These are phyloP conservation scores for Trichechus manatus DNA, from an alignment of 2,113 vertebrate genomes.

Conservation along the genomic window DNA sequence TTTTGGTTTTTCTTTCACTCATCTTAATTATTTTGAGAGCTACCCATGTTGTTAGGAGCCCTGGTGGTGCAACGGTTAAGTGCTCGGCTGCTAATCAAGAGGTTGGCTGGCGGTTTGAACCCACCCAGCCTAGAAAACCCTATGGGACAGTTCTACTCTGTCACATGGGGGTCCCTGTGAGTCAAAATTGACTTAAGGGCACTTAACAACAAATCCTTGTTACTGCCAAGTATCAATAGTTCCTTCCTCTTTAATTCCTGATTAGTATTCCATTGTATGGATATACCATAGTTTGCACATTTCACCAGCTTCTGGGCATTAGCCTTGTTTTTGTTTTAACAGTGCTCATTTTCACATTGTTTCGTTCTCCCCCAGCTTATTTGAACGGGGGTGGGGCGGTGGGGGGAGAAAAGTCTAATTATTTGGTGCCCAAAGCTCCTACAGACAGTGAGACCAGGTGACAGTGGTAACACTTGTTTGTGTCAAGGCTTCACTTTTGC, in stretches of 20 bases:
- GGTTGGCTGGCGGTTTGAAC: neutral
- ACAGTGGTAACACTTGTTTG: constrained; percentile 13
- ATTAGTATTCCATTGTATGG: constrained; percentile 1
- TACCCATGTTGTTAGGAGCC: neutral
- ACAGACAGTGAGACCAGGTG: neutral
- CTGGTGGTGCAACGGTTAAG: neutral
- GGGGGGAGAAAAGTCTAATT: neutral
- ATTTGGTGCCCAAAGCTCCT: neutral
- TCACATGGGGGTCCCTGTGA: neutral
- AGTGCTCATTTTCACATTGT: neutral
- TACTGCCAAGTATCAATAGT: neutral
- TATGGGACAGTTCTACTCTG: neutral
- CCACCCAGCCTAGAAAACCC: neutral
- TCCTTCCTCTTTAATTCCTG: constrained; percentile 20
- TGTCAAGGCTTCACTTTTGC: constrained; percentile 4
- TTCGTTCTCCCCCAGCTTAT: constrained; percentile 12
- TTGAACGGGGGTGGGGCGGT: neutral
- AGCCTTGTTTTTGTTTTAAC: constrained; percentile 7
- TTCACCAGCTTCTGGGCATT: too few relatives aligned
- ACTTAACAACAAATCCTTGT: neutral
- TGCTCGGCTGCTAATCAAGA: neutral
- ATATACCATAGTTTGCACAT: too few relatives aligned
- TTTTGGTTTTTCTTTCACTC: neutral
- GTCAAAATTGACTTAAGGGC: neutral
- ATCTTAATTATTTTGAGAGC: neutral